These are phyloP conservation scores for Paramormyrops kingsleyae DNA, from an alignment of 2,113 vertebrate species.

Conservation along the genomic window DNA sequence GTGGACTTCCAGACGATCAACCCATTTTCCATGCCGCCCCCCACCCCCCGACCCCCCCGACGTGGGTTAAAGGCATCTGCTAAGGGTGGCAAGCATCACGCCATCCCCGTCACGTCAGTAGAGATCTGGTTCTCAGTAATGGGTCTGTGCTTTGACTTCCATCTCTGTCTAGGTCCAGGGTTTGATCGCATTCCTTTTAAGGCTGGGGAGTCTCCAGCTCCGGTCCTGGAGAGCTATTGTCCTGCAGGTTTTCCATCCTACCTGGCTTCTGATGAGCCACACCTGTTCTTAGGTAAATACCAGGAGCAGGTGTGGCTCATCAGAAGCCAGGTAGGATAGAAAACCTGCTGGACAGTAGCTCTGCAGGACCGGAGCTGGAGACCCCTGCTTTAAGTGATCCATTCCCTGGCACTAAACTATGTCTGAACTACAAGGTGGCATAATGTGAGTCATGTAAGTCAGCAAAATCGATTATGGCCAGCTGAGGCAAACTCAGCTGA, in stretches of 20 bases:
- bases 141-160: background rate
- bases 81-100: too few species aligned
- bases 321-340: background rate
- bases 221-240: background rate
- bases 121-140: background rate
- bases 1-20: conserved; percentile 13
- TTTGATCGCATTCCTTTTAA: background rate
- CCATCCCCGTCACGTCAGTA: background rate
- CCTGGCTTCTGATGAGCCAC: background rate
- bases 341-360: background rate
- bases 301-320: background rate
- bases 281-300: background rate
- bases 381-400: background rate
- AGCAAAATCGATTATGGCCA: background rate
- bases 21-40: conserved; percentile 29
- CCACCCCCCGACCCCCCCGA: background rate
- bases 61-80: background rate
- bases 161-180: background rate
- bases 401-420: background rate
- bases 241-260: background rate
- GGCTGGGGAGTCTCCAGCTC: background rate
- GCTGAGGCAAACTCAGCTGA: background rate
- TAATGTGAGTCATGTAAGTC: background rate
- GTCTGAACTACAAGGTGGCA: background rate
- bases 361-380: background rate